Evolutionary conservation across 2,113 vertebrate genomes (phyloP).

Genomic region (Nycticorax nycticorax): DNA sequence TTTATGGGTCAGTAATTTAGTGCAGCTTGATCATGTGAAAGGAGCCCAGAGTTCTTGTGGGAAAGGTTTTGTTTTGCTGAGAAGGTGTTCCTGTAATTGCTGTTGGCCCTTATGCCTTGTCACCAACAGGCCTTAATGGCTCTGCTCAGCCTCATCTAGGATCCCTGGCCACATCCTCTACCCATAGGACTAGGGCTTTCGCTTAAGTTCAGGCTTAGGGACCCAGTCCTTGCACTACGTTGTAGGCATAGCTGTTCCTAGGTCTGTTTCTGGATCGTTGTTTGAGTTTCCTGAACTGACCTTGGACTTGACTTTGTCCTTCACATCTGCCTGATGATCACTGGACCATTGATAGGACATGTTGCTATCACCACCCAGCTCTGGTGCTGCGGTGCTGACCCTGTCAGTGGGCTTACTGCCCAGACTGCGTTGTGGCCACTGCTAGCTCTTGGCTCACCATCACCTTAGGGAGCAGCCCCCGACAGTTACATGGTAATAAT

Average conservation of each 20-base stretch:
- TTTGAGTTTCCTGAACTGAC: neutral
- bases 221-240: rapidly evolving
- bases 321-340: neutral
- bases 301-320: neutral
- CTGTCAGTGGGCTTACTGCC: neutral
- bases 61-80: no score
- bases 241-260: neutral
- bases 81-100: no score
- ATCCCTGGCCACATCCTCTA: neutral
- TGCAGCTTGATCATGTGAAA: no score
- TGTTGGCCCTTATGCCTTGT: no score
- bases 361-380: neutral
- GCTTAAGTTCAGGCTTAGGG: neutral
- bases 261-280: neutral
- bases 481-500: neutral
- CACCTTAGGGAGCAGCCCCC: neutral
- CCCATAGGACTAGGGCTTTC: neutral
- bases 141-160: neutral
- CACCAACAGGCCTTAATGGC: neutral
- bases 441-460: neutral
- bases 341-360: neutral
- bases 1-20: no score
- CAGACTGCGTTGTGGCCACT: neutral
- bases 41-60: no score
- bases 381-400: neutral